Evolutionary conservation across 1,140 invertebrate species (phyloP).

Genomic region (Chironomus tepperi): DNA sequence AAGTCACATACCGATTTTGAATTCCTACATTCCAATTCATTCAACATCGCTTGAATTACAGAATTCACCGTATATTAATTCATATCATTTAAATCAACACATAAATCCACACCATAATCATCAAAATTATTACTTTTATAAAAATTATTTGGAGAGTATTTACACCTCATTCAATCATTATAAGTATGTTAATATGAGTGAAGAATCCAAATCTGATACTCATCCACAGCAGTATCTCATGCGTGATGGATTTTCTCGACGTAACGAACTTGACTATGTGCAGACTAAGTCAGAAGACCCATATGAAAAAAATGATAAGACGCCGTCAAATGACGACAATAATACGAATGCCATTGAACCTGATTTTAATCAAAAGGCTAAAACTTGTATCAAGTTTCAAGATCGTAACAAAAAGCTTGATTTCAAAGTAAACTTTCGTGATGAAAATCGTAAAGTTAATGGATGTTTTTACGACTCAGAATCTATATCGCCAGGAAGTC

Average conservation of each 20-base stretch:
- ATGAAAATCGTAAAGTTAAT: constrained; percentile 4
- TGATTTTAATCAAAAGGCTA: not conserved
- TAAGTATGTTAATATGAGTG: not conserved
- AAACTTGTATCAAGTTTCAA: constrained; percentile 10
- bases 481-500: not conserved
- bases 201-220: not conserved
- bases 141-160: not conserved
- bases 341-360: constrained; percentile 1
- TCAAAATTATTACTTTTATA: not conserved
- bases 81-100: not conserved
- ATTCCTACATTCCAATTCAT: not conserved
- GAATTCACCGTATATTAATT: not conserved
- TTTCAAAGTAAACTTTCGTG: constrained; percentile 18
- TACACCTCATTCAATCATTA: not conserved
- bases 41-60: not conserved
- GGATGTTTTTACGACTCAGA: constrained; percentile 10
- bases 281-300: not conserved
- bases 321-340: not conserved
- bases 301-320: constrained; percentile 1
- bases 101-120: not conserved
- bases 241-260: not conserved
- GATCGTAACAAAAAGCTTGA: constrained; percentile 8
- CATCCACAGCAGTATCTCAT: not conserved
- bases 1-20: not conserved
- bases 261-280: not conserved